Conservation (phyloP, 2,797 vertebrate species). For the Macropodus opercularis region DNA sequence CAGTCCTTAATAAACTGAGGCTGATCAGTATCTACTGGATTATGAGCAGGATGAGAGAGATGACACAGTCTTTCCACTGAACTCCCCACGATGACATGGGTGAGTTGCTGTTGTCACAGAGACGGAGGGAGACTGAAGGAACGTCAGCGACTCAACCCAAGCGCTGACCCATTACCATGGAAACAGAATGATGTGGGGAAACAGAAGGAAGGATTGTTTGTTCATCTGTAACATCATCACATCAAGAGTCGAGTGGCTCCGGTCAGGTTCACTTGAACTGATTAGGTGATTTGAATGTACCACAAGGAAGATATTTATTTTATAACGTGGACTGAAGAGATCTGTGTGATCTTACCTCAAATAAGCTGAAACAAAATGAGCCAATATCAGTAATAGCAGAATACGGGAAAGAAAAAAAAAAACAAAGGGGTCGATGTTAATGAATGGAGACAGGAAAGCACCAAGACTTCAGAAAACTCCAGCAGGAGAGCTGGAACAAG, state of each 20-base stretch:
- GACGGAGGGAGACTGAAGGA: slow-evolving; percentile 9
- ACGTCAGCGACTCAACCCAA: slow-evolving; percentile 34
- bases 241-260: background rate
- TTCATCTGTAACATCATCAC: slow-evolving; percentile 3
- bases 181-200: slow-evolving; percentile 40
- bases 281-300: background rate
- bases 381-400: slow-evolving; percentile 38
- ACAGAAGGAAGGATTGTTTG: background rate
- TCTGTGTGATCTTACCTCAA: slow-evolving; percentile 31
- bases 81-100: background rate
- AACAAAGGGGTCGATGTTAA: slow-evolving; percentile 39
- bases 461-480: slow-evolving; percentile 29
- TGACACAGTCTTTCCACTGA: slow-evolving; percentile 23
- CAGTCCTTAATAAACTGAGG: slow-evolving; percentile 38
- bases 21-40: slow-evolving; percentile 25
- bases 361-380: slow-evolving; percentile 40
- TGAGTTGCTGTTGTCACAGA: slow-evolving; percentile 22
- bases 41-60: slow-evolving; percentile 20
- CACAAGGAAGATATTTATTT: slow-evolving; percentile 4
- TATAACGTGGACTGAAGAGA: slow-evolving; percentile 14
- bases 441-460: slow-evolving; percentile 52
- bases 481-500: slow-evolving; percentile 21
- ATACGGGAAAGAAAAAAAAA: slow-evolving; percentile 2
- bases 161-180: slow-evolving; percentile 60
- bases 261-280: background rate